These are phyloP conservation scores for Anomalospiza imberbis DNA, from an alignment of 2,797 vertebrate species.

Conservation along the genomic window DNA sequence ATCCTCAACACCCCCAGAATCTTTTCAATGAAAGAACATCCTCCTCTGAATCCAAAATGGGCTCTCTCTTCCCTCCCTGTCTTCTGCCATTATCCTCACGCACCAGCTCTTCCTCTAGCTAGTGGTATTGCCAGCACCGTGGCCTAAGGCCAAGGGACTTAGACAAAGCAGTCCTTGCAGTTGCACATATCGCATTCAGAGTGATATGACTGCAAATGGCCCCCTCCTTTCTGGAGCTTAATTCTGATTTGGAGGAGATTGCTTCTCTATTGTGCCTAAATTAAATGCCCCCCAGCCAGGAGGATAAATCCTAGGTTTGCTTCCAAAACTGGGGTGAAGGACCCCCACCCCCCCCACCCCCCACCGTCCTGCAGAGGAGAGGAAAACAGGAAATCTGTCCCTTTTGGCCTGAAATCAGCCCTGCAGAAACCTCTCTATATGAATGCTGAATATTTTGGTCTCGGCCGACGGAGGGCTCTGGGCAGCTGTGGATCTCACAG, in stretches of 20 bases:
- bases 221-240: conserved; percentile 54
- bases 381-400: conserved; percentile 61
- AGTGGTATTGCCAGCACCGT: conserved; percentile 73
- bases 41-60: conserved; percentile 78
- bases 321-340: conserved; percentile 46
- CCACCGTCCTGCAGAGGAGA: conserved; percentile 14
- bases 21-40: conserved; percentile 51
- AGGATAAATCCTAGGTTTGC: conserved; percentile 30
- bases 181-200: conserved; percentile 61
- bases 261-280: conserved; percentile 6
- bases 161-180: conserved; percentile 77
- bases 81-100: conserved; percentile 75
- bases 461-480: conserved; percentile 52
- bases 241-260: conserved; percentile 21
- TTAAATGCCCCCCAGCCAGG: conserved; percentile 40
- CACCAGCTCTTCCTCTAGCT: conserved; percentile 75
- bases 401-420: conserved; percentile 55
- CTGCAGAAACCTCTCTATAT: conserved; percentile 51
- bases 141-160: conserved; percentile 76
- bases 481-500: conserved; percentile 60
- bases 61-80: conserved; percentile 71
- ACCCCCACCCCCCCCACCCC: background rate
- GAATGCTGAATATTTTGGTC: conserved; percentile 53
- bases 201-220: conserved; percentile 66
- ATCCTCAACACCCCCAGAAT: conserved; percentile 40